A percentile compares a stretch with the other conserved stretches of the same genome.
phyloP scores from a whole-genome alignment of 2,113 vertebrate genomes.

The Melanocharis versteri region DNA sequence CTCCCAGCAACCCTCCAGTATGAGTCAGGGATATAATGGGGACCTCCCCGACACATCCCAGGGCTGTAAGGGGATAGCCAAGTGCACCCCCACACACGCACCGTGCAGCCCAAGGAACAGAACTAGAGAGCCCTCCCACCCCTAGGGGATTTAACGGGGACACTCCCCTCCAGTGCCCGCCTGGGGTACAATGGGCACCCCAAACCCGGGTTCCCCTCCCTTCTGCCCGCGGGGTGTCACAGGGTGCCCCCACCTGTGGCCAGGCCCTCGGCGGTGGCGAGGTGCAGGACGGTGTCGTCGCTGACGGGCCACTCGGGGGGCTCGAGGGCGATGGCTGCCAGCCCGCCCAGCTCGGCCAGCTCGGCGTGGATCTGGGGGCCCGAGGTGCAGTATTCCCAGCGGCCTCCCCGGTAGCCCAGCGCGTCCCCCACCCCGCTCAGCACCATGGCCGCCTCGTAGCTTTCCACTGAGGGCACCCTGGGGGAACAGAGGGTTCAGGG shows the following conservation, averaged over 20 bases:
- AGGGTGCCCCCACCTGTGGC: constrained; percentile 67
- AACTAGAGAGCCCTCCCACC: neutral
- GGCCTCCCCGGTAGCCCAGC: constrained; percentile 77
- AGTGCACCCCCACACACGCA: neutral
- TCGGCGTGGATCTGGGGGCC: constrained; percentile 79
- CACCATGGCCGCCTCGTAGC: constrained; percentile 79
- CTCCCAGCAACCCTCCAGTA: neutral
- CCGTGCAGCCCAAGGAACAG: neutral
- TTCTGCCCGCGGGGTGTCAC: neutral
- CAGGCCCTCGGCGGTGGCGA: constrained; percentile 81
- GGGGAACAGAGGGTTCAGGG: neutral
- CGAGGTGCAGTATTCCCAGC: constrained; percentile 82
- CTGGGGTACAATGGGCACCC: neutral
- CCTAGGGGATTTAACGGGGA: too few species aligned
- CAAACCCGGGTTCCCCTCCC: neutral
- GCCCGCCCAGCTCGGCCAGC: constrained; percentile 75
- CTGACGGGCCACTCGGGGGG: constrained; percentile 84
- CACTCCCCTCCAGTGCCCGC: neutral
- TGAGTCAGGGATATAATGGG: neutral
- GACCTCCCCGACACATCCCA: too few species aligned
- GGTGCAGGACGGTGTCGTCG: constrained; percentile 82
- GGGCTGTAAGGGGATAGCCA: neutral
- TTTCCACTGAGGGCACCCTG: neutral
- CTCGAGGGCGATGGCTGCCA: constrained; percentile 68
- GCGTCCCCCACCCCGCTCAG: constrained; percentile 82